Conservation (phyloP, 23 tunicate species). For the Corella eumyota region DNA sequence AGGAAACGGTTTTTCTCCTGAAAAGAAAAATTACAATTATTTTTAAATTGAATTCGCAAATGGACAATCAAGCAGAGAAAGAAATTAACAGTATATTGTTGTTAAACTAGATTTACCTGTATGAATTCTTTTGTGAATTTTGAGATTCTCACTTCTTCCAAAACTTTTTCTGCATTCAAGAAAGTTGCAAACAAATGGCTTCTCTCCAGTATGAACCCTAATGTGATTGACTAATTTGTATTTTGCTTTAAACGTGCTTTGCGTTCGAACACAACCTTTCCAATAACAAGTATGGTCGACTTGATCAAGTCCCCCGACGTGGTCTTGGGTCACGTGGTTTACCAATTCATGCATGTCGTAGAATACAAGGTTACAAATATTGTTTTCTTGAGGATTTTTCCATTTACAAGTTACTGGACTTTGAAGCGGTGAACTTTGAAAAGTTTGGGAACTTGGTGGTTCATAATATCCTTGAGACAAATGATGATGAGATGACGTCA, state of each 20-base stretch:
- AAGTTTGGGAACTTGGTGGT: background rate
- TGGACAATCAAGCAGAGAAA: too few relatives aligned
- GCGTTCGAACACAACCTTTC: constrained; percentile 38
- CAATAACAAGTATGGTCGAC: constrained; percentile 75
- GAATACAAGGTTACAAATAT: constrained; percentile 23
- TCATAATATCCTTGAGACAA: background rate
- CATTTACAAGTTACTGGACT: constrained; percentile 36
- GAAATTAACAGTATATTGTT: background rate
- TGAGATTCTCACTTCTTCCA: constrained; percentile 65
- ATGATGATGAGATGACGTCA: background rate
- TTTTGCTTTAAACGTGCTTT: constrained; percentile 56
- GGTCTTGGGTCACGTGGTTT: constrained; percentile 47
- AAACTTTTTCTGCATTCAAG: constrained; percentile 63
- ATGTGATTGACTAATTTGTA: constrained; percentile 83
- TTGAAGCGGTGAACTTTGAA: background rate
- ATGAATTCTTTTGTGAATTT: constrained; percentile 62
- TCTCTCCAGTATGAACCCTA: constrained; percentile 50
- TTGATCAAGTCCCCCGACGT: constrained; percentile 61
- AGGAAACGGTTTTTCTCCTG: constrained; percentile 57
- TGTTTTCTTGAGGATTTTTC: constrained; percentile 11
- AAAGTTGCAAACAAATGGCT: constrained; percentile 45
- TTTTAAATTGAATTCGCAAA: too few relatives aligned
- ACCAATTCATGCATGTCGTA: constrained; percentile 42
- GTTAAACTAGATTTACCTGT: constrained; percentile 20
- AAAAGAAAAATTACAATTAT: too few relatives aligned